These are phyloP conservation scores for Augochlora pura DNA, from an alignment of 1,140 invertebrate genomes.

Conservation along the genomic window DNA sequence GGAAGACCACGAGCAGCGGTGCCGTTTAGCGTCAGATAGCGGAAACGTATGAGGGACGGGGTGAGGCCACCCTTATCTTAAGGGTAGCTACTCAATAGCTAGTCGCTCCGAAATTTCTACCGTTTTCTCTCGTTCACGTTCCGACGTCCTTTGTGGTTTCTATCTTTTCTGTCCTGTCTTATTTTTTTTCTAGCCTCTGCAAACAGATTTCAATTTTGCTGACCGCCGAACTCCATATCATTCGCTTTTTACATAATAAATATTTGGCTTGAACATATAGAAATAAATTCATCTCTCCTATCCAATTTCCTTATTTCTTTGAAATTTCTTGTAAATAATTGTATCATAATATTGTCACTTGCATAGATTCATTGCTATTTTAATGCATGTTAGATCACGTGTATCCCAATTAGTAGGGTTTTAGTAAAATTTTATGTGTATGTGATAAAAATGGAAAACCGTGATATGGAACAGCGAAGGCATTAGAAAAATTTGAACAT, in stretches of 20 bases:
- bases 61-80: slow-evolving; percentile 77
- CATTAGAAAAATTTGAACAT: no score
- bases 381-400: no score
- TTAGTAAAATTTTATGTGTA: no score
- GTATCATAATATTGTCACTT: no score
- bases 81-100: slow-evolving; percentile 78
- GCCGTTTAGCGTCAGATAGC: slow-evolving; percentile 73
- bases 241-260: neutral
- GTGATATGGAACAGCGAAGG: no score
- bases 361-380: no score
- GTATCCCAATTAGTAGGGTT: no score
- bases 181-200: slow-evolving; percentile 49
- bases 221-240: neutral
- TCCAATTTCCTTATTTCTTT: no score
- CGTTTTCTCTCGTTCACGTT: slow-evolving; percentile 49
- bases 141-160: slow-evolving; percentile 16
- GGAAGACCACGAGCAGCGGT: slow-evolving; percentile 70
- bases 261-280: neutral
- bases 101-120: slow-evolving; percentile 66
- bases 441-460: no score
- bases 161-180: slow-evolving; percentile 8
- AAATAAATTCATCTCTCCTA: neutral
- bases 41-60: slow-evolving; percentile 72
- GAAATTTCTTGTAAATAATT: no score
- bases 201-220: neutral